phyloP scores from a whole-genome alignment of 2,113 vertebrate species.

The Ardeotis arabs region DNA sequence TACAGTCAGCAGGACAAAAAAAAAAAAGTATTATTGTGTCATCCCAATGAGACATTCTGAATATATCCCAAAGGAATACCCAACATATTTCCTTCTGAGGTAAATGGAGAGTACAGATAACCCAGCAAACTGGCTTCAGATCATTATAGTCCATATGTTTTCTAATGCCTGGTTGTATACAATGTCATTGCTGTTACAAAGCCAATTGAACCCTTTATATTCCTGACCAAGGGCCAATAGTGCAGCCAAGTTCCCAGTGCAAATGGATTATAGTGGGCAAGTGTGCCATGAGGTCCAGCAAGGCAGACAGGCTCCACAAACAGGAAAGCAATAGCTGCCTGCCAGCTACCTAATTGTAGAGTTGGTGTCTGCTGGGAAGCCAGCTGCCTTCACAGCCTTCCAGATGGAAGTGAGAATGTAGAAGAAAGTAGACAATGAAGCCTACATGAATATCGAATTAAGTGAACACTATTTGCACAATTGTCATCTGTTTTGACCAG shows the following conservation, averaged over 20 bases:
- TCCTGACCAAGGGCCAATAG: not conserved
- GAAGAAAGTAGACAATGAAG: constrained; percentile 31
- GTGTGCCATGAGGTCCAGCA: not conserved
- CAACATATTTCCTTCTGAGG: not conserved
- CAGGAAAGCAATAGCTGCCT: not conserved
- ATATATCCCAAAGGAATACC: not conserved
- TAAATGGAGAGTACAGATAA: not conserved
- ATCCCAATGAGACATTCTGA: not conserved
- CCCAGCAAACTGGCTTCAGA: not conserved
- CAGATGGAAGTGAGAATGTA: constrained; percentile 28
- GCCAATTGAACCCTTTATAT: not conserved
- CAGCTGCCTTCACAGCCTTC: constrained; percentile 45
- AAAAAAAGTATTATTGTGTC: not conserved
- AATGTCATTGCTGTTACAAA: not conserved
- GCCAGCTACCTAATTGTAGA: constrained; percentile 61
- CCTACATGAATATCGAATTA: constrained; percentile 48
- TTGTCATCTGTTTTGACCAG: not conserved
- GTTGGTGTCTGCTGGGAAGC: constrained; percentile 53
- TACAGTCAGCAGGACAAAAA: not conserved
- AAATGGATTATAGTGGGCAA: not conserved
- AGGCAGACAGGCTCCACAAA: constrained; percentile 13
- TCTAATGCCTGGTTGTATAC: not conserved
- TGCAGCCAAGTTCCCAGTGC: not conserved
- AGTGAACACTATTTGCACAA: not conserved
- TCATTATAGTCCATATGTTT: not conserved